Base-by-base conservation (phyloP, 1,140 invertebrate genomes). In the Lordiphosa clarofinis region DNA sequence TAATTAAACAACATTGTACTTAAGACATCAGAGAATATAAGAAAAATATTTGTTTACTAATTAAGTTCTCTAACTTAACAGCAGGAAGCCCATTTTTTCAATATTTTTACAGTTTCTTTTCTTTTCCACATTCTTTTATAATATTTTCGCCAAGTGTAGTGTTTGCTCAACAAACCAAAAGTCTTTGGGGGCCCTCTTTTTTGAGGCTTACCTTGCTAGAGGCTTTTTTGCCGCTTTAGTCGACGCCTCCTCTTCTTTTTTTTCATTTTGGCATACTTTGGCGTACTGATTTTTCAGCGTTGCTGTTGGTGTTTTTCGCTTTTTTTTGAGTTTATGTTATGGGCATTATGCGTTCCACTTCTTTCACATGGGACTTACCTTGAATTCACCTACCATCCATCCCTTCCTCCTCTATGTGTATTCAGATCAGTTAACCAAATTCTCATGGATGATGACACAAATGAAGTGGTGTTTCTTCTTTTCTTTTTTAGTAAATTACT, bases 171-270 rank as follows among this genome's bases (percentile, higher is more conserved):
- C 35, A 38, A 31, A 11, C 28, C n/a, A 44, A 19, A 8, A 8
- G 24, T 35, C 48, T 33, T 48, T 37, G 47, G 59, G 64, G 46
- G 49, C 40, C n/a, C 46, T 35, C 64, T 43, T 53, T 47, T 36
- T 50, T 15, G 38, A 9, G 44, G 52, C 65, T 81, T 82, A 74
- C 76, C 71, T 82, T 79, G 75, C 56, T 43, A 55, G 39, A 24
- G 42, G 67, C 73, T 63, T 69, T 66, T 40, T 65, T 56, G 53
- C 42, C 44, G 50, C 61, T 68, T 56, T 42, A 55, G 12, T 55
- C 44, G 43, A 12, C 43, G 43, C 24, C 43, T 46, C 43, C 43
- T 8, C 43, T 33, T 28, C 9, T 11, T 28, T 6, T 6, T 24
- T 7, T 68, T 60, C 65, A 68, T 64, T 68, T 60, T 48, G 58